Evolutionary conservation across 2,797 vertebrate species (phyloP).

Genomic region (Danio choprae): DNA sequence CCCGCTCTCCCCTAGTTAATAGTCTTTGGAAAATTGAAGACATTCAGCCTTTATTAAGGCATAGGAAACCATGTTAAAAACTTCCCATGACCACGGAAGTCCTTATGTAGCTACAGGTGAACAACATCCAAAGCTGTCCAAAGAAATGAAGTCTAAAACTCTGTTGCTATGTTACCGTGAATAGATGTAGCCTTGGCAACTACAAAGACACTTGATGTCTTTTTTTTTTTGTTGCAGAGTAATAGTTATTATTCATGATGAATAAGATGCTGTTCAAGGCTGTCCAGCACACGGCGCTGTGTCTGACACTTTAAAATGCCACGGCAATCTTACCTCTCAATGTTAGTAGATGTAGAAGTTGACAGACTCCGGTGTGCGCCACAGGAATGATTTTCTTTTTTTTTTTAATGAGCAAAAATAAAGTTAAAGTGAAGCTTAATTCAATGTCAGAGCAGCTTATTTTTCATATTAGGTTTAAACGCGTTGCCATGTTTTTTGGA

Average conservation of each 20-base stretch:
- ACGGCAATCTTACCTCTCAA: not conserved
- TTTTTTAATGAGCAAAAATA: not conserved
- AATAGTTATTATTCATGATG: conserved; percentile 11
- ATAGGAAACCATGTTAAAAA: not conserved
- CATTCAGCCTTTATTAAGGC: too few species aligned
- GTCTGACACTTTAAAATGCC: conserved; percentile 16
- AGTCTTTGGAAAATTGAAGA: too few species aligned
- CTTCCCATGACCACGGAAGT: not conserved
- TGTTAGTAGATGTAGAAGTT: conserved; percentile 32
- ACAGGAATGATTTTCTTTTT: not conserved
- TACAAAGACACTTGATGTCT: conserved; percentile 20
- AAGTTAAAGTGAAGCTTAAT: not conserved
- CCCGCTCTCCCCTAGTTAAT: too few species aligned
- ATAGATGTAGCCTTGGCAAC: conserved; percentile 55
- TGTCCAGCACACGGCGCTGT: conserved; percentile 58
- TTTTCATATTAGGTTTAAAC: not conserved
- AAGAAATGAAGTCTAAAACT: not conserved
- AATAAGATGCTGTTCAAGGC: conserved; percentile 37
- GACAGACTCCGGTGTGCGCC: not conserved
- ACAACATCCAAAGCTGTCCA: not conserved
- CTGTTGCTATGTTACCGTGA: conserved; percentile 62
- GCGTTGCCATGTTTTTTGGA: not conserved
- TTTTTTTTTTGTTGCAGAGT: conserved; percentile 26
- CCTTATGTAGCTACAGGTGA: not conserved
- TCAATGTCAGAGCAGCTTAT: not conserved